These are phyloP conservation scores for Pangasius sanitwongsei DNA, from an alignment of 2,797 vertebrate species.

Conservation along the genomic window DNA sequence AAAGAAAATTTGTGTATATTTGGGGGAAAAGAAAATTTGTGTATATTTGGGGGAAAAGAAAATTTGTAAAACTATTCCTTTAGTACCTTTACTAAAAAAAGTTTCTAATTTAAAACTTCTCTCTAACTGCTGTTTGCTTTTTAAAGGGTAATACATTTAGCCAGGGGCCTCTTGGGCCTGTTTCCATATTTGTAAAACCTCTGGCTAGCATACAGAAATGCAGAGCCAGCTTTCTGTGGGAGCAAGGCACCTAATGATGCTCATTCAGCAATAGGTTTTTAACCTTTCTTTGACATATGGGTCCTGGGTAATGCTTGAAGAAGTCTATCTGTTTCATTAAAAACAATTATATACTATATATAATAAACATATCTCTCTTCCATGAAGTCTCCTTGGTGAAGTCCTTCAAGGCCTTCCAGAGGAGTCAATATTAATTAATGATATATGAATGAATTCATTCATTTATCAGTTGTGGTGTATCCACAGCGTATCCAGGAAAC, in stretches of 20 bases:
- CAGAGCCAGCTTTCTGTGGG: neutral
- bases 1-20: no score
- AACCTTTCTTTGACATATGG: neutral
- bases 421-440: neutral
- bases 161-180: constrained; percentile 2
- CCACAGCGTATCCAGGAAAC: neutral
- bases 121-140: neutral
- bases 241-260: constrained; percentile 20
- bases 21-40: no score
- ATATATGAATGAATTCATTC: neutral
- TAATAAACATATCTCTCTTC: neutral
- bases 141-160: constrained; percentile 14
- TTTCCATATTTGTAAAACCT: constrained; percentile 28
- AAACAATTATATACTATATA: neutral
- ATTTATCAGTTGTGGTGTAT: neutral
- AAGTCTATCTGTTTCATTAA: constrained; percentile 9
- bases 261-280: constrained; percentile 6
- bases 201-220: constrained; percentile 9
- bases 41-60: neutral
- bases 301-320: neutral
- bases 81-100: neutral
- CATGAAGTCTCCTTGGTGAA: neutral
- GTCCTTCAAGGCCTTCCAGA: neutral
- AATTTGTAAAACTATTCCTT: neutral
- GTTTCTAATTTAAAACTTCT: neutral